Percentiles rank a stretch among this genome's conserved stretches.
Conservation (phyloP, 2,888 invertebrate genomes). For the Stenichneumon culpator region DNA sequence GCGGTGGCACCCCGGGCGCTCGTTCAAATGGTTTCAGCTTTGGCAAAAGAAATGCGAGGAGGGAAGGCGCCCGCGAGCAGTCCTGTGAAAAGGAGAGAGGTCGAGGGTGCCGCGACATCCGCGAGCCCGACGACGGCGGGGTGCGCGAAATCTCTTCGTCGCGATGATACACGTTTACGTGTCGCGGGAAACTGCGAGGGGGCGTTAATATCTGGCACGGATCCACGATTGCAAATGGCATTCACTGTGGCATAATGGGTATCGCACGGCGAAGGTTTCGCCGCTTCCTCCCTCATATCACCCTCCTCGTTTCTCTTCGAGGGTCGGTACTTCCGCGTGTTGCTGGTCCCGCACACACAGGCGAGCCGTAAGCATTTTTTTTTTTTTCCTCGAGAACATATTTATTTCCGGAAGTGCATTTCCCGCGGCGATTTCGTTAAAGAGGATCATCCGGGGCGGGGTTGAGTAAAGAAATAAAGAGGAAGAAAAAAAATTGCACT, state of each 20-base stretch:
- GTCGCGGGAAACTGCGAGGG: neutral
- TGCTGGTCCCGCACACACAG: neutral
- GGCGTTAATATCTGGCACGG: slow-evolving; percentile 3
- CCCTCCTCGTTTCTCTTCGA: neutral
- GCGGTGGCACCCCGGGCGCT: neutral
- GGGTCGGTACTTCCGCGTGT: neutral
- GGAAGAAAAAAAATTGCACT: slow-evolving; percentile 12
- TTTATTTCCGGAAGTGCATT: slow-evolving; percentile 33
- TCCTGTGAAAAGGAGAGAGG: neutral
- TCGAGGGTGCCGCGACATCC: neutral
- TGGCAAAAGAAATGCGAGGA: slow-evolving; percentile 3
- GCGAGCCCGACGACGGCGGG: neutral
- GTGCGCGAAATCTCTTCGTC: neutral
- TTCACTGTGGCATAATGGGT: neutral
- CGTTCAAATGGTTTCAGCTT: slow-evolving; percentile 14
- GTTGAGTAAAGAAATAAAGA: neutral
- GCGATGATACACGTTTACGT: neutral
- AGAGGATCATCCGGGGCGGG: slow-evolving; percentile 26
- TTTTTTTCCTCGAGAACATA: slow-evolving; percentile 20
- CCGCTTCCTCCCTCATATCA: neutral
- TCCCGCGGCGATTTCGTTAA: slow-evolving; percentile 38
- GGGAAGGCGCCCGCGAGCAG: neutral
- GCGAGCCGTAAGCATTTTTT: neutral
- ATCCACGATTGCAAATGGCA: slow-evolving; percentile 13
- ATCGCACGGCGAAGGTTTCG: neutral